Base-by-base conservation (phyloP, 2,888 invertebrate species). In the Punctoribates punctum region DNA sequence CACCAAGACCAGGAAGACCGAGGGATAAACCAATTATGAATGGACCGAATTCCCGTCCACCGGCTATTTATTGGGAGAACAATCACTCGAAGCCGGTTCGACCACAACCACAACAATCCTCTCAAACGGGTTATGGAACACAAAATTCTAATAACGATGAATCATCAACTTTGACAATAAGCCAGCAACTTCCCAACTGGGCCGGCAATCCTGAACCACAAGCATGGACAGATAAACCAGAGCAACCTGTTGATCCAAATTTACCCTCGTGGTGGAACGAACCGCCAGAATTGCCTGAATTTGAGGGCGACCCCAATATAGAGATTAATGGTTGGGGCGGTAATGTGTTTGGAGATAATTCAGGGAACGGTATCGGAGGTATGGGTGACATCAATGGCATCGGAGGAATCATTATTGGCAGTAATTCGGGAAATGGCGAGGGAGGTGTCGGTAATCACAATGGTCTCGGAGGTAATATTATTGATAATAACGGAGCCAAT, bases 151-250 rank as follows among this genome's bases (percentile, higher is more conserved):
- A n/a, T n/a, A n/a, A n/a, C n/a, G n/a, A n/a, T n/a, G n/a, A n/a
- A n/a, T n/a, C n/a, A n/a, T n/a, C n/a, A n/a, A n/a, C n/a, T n/a
- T n/a, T n/a, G n/a, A n/a, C n/a, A n/a, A n/a, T n/a, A n/a, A n/a
- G n/a, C n/a, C n/a, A n/a, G n/a, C n/a, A n/a, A n/a, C n/a, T n/a
- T n/a, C n/a, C n/a, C n/a, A n/a, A n/a, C n/a, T n/a, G n/a, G n/a
- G n/a, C 83, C 83, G 73, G 80, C 82, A 34, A 81, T 83, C 42
- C 83, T 81, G 15, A 79, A 76, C 9, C 76, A 78, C 11, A 42
- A 11, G 42, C 42, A 42, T 11, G 8, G 42, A 11, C 5, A 42
- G 42, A 9, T 42, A 5, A 5, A 42, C 15, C 51, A 13, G 51
- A 5, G 51, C 23, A 25, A 25, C 20, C 57, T 20, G 57, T 20